A percentile compares a stretch with the other conserved stretches of the same genome.
Evolutionary conservation across 2,888 invertebrate genomes (phyloP).

Genomic region (Pachliopta kotzebuea): DNA sequence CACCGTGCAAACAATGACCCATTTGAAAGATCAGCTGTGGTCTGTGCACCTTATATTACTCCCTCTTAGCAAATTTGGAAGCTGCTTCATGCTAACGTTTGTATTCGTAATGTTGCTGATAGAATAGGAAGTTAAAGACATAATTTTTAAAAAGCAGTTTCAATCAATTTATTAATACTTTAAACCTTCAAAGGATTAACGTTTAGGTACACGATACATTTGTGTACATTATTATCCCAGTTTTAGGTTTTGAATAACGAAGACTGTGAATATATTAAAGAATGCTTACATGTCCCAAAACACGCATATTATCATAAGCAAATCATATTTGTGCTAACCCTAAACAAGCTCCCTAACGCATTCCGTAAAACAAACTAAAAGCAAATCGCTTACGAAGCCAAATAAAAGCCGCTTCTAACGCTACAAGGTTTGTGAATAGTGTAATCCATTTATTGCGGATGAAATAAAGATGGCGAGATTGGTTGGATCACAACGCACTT

Average conservation of each 20-base stretch:
- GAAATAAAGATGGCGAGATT: constrained; percentile 75
- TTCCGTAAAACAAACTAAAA: constrained; percentile 32
- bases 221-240: not conserved
- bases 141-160: not conserved
- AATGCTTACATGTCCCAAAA: constrained; percentile 4
- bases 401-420: constrained; percentile 57
- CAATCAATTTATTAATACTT: not conserved
- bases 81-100: not conserved
- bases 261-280: constrained; percentile 2
- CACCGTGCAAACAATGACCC: constrained; percentile 39
- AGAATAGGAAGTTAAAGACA: not conserved
- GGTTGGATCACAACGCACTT: constrained; percentile 76
- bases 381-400: constrained; percentile 43
- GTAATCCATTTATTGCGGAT: constrained; percentile 75
- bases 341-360: constrained; percentile 20
- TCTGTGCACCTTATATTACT: constrained; percentile 35
- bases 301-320: constrained; percentile 5
- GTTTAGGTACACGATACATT: not conserved
- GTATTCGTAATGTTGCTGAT: not conserved
- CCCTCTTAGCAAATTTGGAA: not conserved
- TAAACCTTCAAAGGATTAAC: not conserved
- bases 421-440: constrained; percentile 63
- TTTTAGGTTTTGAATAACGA: not conserved
- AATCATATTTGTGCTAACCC: constrained; percentile 14
- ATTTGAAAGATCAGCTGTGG: constrained; percentile 42